phyloP scores from a whole-genome alignment of 2,888 invertebrate species.

The Sepiola atlantica region DNA sequence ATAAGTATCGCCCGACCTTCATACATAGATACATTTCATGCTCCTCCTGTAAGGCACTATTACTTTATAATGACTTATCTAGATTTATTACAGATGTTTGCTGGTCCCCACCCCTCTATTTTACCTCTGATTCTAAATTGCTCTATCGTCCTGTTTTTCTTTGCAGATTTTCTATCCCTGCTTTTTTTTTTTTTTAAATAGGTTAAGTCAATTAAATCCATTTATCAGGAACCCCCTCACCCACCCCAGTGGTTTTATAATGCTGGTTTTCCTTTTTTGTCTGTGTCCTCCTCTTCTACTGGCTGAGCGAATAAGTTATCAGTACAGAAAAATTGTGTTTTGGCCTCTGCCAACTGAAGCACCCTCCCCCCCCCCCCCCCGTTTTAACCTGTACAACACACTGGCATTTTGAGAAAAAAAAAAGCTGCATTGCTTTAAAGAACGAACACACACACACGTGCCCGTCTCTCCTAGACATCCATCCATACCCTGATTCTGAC shows the following conservation, averaged over 20 bases:
- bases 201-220: background rate
- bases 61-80: background rate
- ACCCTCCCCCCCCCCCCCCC: too few species aligned
- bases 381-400: background rate
- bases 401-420: background rate
- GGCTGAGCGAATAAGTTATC: background rate
- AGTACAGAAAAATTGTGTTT: background rate
- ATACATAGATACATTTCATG: background rate
- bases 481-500: too few species aligned
- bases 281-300: background rate
- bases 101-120: background rate
- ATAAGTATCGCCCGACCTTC: too few species aligned
- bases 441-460: background rate
- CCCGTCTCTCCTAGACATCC: too few species aligned
- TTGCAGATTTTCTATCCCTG: background rate
- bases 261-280: background rate
- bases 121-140: background rate
- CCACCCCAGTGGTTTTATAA: background rate
- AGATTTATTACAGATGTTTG: background rate
- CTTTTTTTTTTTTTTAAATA: background rate
- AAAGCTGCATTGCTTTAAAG: background rate
- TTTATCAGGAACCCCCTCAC: background rate
- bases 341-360: background rate
- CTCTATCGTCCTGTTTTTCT: background rate
- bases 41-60: background rate